phyloP scores from a whole-genome alignment of 2,888 invertebrate genomes.

The Apodemia zela region DNA sequence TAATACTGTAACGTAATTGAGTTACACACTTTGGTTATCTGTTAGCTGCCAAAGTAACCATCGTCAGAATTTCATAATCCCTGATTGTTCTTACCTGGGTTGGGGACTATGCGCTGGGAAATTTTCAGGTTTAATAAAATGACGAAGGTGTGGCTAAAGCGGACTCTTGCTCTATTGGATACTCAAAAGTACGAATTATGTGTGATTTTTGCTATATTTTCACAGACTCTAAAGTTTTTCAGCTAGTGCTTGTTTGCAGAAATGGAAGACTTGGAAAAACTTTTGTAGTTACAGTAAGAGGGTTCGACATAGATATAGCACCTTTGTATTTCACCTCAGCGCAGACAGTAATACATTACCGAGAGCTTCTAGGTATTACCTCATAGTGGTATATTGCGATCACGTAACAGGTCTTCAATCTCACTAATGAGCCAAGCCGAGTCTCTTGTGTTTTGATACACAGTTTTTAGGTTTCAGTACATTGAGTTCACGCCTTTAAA shows the following conservation, averaged over 20 bases:
- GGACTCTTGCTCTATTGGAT: no score
- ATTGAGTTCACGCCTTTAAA: no score
- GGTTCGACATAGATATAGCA: conserved; percentile 6
- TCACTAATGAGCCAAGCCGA: not conserved
- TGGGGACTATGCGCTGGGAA: no score
- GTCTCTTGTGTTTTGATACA: not conserved
- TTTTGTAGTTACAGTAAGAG: conserved; percentile 8
- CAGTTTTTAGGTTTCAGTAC: not conserved
- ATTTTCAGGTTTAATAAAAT: no score
- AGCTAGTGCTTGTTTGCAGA: not conserved
- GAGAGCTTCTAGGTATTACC: conserved; percentile 3
- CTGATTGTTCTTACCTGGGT: no score
- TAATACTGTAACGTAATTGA: no score
- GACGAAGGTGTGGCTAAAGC: no score
- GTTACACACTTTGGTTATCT: no score
- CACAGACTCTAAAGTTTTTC: not conserved
- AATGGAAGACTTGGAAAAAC: not conserved
- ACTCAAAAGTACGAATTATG: no score
- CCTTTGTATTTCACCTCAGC: conserved; percentile 3
- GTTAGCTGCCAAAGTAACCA: no score
- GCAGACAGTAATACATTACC: conserved; percentile 11
- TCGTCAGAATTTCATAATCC: no score
- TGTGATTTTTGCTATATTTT: not conserved
- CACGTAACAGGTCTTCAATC: conserved; percentile 6
- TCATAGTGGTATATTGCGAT: conserved; percentile 3